phyloP scores from a whole-genome alignment of 2,797 vertebrate species.

The Scomberomorus guttatus region DNA sequence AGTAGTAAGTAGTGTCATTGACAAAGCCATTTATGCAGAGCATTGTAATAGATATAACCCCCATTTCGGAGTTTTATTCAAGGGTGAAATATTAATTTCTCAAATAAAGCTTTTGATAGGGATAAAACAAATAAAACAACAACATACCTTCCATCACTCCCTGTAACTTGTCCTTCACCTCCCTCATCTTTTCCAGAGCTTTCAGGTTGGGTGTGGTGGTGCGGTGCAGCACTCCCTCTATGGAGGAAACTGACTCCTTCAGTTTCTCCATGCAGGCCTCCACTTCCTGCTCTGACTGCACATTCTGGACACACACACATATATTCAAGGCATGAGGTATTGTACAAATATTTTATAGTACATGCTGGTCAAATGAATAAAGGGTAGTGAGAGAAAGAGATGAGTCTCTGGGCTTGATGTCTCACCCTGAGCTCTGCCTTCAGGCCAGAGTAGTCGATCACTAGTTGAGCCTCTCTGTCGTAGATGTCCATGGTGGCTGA shows the following conservation, averaged over 20 bases:
- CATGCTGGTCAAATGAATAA: background rate
- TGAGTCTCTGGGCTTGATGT: background rate
- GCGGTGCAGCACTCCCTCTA: constrained; percentile 83
- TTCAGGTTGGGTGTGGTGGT: constrained; percentile 91
- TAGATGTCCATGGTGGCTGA: constrained; percentile 82
- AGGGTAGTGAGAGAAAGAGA: background rate
- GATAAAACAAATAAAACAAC: background rate
- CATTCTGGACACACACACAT: constrained; percentile 72
- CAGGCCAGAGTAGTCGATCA: constrained; percentile 90
- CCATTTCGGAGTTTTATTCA: background rate
- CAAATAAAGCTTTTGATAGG: no score
- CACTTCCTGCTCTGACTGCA: constrained; percentile 84
- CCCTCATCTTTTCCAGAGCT: constrained; percentile 89
- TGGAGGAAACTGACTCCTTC: constrained; percentile 79
- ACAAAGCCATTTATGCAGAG: background rate
- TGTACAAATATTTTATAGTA: background rate
- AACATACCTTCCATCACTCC: constrained; percentile 86
- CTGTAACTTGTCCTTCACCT: constrained; percentile 87
- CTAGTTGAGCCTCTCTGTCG: constrained; percentile 88
- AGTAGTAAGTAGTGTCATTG: no score
- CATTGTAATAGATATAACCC: background rate
- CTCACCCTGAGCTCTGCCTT: constrained; percentile 84
- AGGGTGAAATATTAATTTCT: background rate
- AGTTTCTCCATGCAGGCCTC: constrained; percentile 79
- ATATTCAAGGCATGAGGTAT: background rate